Percentiles rank a stretch among this genome's conserved stretches.
Conservation (phyloP, 2,888 invertebrate species). For the Eupithecia pulchellata region DNA sequence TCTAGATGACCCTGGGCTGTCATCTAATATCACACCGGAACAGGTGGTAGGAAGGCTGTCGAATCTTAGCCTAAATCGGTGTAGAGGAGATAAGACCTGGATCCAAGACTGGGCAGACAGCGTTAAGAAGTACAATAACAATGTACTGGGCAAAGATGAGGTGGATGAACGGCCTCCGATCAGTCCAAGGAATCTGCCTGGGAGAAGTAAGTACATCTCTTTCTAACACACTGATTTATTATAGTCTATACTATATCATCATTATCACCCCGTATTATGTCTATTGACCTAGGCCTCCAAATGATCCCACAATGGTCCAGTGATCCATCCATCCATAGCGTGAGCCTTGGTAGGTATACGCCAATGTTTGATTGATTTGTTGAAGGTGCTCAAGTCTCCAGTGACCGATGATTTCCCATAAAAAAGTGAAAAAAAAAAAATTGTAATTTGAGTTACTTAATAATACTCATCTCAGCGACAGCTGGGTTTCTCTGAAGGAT, state of each 20-base stretch:
- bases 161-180: constrained; percentile 72
- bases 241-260: neutral
- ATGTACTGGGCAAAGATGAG: constrained; percentile 62
- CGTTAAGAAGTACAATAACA: constrained; percentile 82
- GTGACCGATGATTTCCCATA: no score
- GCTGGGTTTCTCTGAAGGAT: no score
- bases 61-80: constrained; percentile 77
- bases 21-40: constrained; percentile 65
- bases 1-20: constrained; percentile 63
- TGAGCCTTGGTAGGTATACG: neutral
- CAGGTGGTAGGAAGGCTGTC: constrained; percentile 76
- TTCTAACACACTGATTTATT: neutral
- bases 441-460: no score
- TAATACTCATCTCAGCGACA: no score
- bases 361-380: neutral
- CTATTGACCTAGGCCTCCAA: no score
- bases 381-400: no score
- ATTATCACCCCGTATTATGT: no score
- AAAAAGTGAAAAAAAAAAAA: no score
- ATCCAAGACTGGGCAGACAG: constrained; percentile 88
- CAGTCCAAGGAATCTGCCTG: constrained; percentile 69
- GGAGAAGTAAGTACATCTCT: constrained; percentile 69
- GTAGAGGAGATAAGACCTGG: constrained; percentile 85
- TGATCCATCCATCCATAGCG: no score
- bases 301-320: no score